Evolutionary conservation across 2,113 vertebrate species (phyloP).

Genomic region (Scophthalmus maximus): DNA sequence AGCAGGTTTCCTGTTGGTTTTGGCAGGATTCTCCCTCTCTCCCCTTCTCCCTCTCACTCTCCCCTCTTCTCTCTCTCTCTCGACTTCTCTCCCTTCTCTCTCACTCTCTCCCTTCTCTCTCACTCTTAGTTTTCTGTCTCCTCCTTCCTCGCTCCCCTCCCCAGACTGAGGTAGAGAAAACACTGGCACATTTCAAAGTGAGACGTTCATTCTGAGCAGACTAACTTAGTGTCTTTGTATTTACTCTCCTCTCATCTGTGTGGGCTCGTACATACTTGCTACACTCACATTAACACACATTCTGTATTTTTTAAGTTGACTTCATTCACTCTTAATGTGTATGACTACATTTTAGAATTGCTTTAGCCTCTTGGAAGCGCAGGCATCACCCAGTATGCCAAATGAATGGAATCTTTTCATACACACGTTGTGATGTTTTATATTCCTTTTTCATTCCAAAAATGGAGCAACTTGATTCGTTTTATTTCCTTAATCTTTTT

Average conservation of each 20-base stretch:
- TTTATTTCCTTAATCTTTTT: too few relatives aligned
- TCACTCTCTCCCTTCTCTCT: neutral
- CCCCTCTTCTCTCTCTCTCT: neutral
- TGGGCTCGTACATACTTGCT: neutral
- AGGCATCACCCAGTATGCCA: neutral
- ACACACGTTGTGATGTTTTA: too few relatives aligned
- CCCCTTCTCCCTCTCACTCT: neutral
- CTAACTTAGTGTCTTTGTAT: slow-evolving; percentile 13
- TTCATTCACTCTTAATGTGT: too few relatives aligned
- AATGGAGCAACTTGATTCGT: too few relatives aligned
- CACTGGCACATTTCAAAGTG: neutral
- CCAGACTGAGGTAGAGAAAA: neutral
- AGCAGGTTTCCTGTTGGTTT: slow-evolving; percentile 50
- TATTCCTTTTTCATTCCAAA: too few relatives aligned
- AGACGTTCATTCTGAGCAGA: too few relatives aligned
- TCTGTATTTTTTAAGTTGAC: too few relatives aligned
- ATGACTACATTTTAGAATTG: too few relatives aligned
- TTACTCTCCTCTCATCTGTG: neutral
- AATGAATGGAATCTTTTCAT: neutral
- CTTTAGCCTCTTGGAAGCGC: neutral
- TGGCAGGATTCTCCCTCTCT: slow-evolving; percentile 20
- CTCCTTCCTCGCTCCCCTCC: neutral
- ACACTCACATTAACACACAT: neutral
- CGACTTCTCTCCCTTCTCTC: neutral
- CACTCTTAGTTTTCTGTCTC: neutral